Evolutionary conservation across 2,888 invertebrate species (phyloP).

Genomic region (Iselma pallidipennis): DNA sequence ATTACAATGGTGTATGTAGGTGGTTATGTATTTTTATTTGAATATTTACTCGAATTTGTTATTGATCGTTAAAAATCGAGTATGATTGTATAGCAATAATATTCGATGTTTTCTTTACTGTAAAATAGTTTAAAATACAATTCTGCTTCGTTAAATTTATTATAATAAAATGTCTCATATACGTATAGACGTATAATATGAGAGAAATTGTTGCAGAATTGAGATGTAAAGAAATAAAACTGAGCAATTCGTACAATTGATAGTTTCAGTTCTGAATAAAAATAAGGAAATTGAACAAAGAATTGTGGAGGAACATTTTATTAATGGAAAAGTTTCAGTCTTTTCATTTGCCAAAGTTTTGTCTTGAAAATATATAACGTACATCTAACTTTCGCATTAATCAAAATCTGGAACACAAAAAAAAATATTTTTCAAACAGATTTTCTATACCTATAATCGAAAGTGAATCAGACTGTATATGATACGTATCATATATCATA

Average conservation of each 20-base stretch:
- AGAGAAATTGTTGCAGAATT: too few relatives aligned
- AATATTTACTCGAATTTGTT: neutral
- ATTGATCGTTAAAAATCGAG: too few relatives aligned
- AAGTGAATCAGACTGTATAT: too few relatives aligned
- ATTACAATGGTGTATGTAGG: too few relatives aligned
- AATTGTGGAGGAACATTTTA: neutral
- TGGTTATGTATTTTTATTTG: neutral
- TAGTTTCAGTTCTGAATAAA: neutral
- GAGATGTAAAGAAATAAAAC: neutral
- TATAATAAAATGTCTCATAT: too few relatives aligned
- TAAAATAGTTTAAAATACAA: neutral
- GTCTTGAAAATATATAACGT: neutral
- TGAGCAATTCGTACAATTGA: neutral
- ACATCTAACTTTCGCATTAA: neutral
- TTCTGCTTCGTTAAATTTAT: too few relatives aligned
- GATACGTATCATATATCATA: too few relatives aligned
- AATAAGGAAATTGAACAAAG: neutral
- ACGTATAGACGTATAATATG: too few relatives aligned
- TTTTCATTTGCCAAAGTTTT: neutral
- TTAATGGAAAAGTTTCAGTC: slow-evolving; percentile 4
- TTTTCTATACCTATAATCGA: too few relatives aligned
- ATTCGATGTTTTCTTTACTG: neutral
- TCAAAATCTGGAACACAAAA: neutral
- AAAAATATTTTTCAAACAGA: too few relatives aligned
- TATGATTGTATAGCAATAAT: neutral